These are phyloP conservation scores for Mus spicilegus DNA, from an alignment of 2,113 vertebrate species.

Conservation along the genomic window DNA sequence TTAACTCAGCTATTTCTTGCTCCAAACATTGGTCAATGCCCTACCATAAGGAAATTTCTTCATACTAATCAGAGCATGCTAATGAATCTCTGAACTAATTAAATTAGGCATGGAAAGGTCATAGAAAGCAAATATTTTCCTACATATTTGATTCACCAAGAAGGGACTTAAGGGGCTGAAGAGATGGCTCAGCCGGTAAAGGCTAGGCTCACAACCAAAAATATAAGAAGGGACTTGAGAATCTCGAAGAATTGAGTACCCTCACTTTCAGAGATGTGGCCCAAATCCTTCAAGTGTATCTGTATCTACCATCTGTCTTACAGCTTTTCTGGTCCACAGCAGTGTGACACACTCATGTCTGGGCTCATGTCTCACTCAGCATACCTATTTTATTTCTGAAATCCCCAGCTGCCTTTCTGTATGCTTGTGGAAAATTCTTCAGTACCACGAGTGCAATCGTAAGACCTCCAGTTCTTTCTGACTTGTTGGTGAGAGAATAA, in stretches of 20 bases:
- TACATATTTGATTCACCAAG: slow-evolving; percentile 21
- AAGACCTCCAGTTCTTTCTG: slow-evolving; percentile 6
- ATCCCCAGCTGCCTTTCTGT: not conserved
- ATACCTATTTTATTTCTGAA: not conserved
- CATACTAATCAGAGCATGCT: not conserved
- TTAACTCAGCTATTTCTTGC: slow-evolving; percentile 2
- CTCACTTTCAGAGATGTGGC: not conserved
- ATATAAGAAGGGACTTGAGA: not conserved
- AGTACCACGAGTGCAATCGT: not conserved
- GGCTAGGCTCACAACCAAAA: no score
- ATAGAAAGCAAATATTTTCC: not conserved
- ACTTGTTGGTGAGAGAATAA: slow-evolving; percentile 1
- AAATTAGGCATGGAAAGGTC: not conserved
- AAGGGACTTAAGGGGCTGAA: not conserved
- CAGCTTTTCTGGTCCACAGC: not conserved
- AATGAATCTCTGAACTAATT: not conserved
- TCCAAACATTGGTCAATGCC: not conserved
- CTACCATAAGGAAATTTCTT: not conserved
- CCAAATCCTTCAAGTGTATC: not conserved
- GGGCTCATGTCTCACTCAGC: not conserved
- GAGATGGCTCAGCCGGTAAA: no score
- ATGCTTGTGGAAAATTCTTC: not conserved
- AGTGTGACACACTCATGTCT: not conserved
- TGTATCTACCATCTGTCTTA: not conserved
- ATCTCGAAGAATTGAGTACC: not conserved